phyloP scores from a whole-genome alignment of 2,113 vertebrate genomes.

The Gallinago media region DNA sequence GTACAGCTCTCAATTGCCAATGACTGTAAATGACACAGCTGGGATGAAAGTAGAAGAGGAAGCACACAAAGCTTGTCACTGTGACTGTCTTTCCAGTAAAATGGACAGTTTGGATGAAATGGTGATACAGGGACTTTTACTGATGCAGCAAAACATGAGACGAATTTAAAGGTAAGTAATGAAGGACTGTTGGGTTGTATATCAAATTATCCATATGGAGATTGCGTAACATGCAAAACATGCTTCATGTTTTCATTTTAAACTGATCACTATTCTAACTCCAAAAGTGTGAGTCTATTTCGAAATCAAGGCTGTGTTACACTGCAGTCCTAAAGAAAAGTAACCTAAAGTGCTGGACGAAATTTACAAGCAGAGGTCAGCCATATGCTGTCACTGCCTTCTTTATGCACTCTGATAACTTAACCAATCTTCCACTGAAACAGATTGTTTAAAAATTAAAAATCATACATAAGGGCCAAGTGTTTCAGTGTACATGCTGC shows the following conservation, averaged over 20 bases:
- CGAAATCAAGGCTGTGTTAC: neutral
- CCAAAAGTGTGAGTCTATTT: neutral
- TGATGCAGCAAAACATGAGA: neutral
- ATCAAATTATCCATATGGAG: neutral
- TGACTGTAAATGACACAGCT: neutral
- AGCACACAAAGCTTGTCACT: neutral
- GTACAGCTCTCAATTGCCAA: neutral
- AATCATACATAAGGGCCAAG: neutral
- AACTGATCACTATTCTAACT: neutral
- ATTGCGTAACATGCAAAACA: neutral
- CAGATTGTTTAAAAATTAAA: neutral
- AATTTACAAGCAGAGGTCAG: neutral
- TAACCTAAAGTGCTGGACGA: neutral
- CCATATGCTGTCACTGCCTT: neutral
- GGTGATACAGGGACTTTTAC: neutral
- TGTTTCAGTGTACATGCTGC: neutral
- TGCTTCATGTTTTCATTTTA: neutral
- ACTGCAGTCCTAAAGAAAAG: neutral
- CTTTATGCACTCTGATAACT: neutral
- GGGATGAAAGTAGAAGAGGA: neutral
- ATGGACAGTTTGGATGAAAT: neutral
- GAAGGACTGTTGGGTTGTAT: neutral
- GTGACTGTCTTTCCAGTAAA: neutral
- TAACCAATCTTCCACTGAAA: neutral
- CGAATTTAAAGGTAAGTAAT: neutral